Percentiles rank a stretch among this genome's conserved stretches.
Conservation (phyloP, 2,797 vertebrate genomes). For the Helarctos malayanus region DNA sequence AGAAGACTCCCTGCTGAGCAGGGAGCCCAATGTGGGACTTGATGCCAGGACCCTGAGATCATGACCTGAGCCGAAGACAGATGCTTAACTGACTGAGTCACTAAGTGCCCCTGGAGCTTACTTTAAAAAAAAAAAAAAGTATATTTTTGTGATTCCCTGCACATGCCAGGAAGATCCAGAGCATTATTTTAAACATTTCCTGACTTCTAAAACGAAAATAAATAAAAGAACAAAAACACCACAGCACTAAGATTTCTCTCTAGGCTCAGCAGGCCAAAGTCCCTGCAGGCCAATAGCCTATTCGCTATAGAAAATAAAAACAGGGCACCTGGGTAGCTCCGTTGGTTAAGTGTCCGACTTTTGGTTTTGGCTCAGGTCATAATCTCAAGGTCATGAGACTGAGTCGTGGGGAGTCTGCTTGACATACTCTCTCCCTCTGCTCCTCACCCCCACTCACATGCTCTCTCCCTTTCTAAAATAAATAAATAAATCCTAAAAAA, state of each 20-base stretch:
- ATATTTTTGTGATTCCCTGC: conserved; percentile 3
- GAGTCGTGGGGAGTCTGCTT: not conserved
- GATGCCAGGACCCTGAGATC: too few relatives aligned
- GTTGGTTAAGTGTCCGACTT: not conserved
- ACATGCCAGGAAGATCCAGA: conserved; percentile 36
- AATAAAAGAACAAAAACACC: conserved; percentile 32
- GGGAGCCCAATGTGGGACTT: too few relatives aligned
- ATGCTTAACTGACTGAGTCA: not conserved
- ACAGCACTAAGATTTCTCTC: not conserved
- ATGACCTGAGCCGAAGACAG: too few relatives aligned
- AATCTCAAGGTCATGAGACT: not conserved
- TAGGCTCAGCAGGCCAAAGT: not conserved
- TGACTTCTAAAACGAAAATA: conserved; percentile 61
- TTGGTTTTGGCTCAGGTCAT: not conserved
- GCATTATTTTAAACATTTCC: conserved; percentile 41
- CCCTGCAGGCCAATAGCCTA: not conserved
- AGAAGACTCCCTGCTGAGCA: too few relatives aligned
- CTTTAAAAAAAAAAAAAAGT: not conserved
- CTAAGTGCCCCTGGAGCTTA: too few relatives aligned
- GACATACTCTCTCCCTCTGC: not conserved
- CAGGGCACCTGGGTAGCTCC: not conserved
- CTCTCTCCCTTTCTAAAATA: not conserved
- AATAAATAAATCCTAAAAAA: not conserved
- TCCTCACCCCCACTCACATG: not conserved
- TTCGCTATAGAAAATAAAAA: conserved; percentile 28